A percentile compares a stretch with the other conserved stretches of the same genome.
phyloP scores from a whole-genome alignment of 2,888 invertebrate species.

The Apomyelois bistriatella region DNA sequence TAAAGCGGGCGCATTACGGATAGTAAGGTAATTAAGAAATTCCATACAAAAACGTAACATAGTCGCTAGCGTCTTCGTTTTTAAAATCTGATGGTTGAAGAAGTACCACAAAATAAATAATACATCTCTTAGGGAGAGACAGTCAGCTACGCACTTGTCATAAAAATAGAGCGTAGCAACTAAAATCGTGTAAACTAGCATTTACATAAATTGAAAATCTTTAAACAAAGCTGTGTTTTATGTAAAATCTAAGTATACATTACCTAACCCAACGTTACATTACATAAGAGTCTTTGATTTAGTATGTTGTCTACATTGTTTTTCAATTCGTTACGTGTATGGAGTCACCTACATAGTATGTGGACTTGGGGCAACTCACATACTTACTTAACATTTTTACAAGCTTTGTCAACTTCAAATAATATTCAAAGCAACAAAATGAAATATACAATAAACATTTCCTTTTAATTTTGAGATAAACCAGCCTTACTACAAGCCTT shows the following conservation, averaged over 20 bases:
- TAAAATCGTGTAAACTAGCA: neutral
- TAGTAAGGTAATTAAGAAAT: no score
- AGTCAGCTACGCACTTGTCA: no score
- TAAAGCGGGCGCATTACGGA: no score
- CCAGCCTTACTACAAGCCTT: no score
- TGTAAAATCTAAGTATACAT: constrained; percentile 16
- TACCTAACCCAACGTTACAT: constrained; percentile 6
- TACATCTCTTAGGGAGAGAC: no score
- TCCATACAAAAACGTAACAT: no score
- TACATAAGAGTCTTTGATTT: neutral
- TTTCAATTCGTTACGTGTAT: neutral
- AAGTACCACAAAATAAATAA: no score
- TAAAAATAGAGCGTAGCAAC: neutral
- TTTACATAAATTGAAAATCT: constrained; percentile 7
- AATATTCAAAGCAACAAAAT: no score
- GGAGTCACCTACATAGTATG: neutral
- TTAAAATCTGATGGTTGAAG: no score
- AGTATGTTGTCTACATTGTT: neutral
- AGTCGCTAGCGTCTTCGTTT: no score
- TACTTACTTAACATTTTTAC: neutral
- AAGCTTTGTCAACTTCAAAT: no score
- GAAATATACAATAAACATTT: no score
- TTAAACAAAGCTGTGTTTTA: constrained; percentile 11
- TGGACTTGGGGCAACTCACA: neutral
- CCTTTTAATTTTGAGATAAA: neutral